These are phyloP conservation scores for Mola mola DNA, from an alignment of 2,113 vertebrate genomes.

Conservation along the genomic window DNA sequence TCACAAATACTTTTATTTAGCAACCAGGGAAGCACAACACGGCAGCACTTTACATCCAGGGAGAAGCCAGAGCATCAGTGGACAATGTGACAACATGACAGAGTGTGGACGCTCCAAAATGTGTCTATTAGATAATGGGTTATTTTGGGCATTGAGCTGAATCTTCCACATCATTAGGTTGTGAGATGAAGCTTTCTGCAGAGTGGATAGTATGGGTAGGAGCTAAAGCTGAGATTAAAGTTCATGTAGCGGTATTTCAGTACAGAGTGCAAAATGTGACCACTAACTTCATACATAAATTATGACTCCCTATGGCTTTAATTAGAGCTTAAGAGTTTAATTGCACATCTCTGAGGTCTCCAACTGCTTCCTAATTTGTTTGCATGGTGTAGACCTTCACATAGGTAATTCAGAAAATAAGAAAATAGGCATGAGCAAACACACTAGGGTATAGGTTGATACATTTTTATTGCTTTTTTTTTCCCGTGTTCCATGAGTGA, in stretches of 20 bases:
- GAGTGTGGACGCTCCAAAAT: slow-evolving; percentile 42
- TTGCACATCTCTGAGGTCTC: slow-evolving; percentile 29
- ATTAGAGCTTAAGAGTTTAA: slow-evolving; percentile 50
- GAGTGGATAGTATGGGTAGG: slow-evolving; percentile 39
- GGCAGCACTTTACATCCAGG: slow-evolving; percentile 28
- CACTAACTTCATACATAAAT: slow-evolving; percentile 30
- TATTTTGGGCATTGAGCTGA: slow-evolving; percentile 63
- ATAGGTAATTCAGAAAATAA: slow-evolving; percentile 2
- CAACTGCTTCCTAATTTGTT: slow-evolving; percentile 32
- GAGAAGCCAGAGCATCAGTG: slow-evolving; percentile 22
- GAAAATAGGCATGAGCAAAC: too few relatives aligned
- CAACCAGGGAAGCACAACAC: slow-evolving; percentile 23
- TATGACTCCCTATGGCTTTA: slow-evolving; percentile 52
- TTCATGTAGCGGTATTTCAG: slow-evolving; percentile 47
- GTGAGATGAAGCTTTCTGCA: slow-evolving; percentile 49
- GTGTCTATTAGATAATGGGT: slow-evolving; percentile 63
- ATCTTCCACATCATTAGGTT: slow-evolving; percentile 67
- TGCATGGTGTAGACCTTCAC: slow-evolving; percentile 9
- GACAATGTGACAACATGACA: slow-evolving; percentile 60
- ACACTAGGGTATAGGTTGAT: too few relatives aligned
- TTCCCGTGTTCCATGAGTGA: too few relatives aligned
- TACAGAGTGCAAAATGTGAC: slow-evolving; percentile 33
- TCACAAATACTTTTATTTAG: slow-evolving; percentile 34
- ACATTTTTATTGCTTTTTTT: too few relatives aligned
- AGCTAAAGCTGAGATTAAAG: slow-evolving; percentile 35